phyloP scores from a whole-genome alignment of 2,113 vertebrate species.

The Mobula hypostoma region DNA sequence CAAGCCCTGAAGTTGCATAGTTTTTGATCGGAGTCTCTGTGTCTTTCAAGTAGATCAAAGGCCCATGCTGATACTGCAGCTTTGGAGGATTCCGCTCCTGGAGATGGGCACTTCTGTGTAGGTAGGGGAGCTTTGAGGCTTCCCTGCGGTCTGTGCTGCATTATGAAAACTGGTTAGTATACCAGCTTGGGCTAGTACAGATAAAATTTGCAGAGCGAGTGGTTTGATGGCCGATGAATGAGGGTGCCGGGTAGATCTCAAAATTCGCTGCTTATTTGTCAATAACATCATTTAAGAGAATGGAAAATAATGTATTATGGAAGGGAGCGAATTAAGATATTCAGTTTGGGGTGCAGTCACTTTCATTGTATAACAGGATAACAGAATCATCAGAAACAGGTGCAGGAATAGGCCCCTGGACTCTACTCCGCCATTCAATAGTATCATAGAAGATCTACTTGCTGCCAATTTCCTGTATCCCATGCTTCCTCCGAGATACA shows the following conservation, averaged over 20 bases:
- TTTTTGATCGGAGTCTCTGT: neutral
- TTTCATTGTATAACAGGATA: too few relatives aligned
- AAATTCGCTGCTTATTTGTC: neutral
- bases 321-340: too few relatives aligned
- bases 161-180: neutral
- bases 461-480: too few relatives aligned
- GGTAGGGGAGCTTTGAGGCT: neutral
- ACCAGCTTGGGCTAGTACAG: neutral
- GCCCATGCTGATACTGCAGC: neutral
- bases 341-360: too few relatives aligned
- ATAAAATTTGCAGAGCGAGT: too few relatives aligned
- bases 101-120: neutral
- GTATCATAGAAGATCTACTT: too few relatives aligned
- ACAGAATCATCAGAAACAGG: too few relatives aligned
- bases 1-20: neutral
- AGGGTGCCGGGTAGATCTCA: neutral
- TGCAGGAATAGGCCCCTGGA: too few relatives aligned
- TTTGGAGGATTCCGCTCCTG: neutral
- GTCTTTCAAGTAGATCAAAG: neutral
- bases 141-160: neutral
- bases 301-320: neutral
- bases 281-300: neutral
- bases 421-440: too few relatives aligned
- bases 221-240: neutral
- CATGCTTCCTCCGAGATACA: too few relatives aligned